Evolutionary conservation across 2,888 invertebrate genomes (phyloP).

Genomic region (Nephrotoma guestfalica): DNA sequence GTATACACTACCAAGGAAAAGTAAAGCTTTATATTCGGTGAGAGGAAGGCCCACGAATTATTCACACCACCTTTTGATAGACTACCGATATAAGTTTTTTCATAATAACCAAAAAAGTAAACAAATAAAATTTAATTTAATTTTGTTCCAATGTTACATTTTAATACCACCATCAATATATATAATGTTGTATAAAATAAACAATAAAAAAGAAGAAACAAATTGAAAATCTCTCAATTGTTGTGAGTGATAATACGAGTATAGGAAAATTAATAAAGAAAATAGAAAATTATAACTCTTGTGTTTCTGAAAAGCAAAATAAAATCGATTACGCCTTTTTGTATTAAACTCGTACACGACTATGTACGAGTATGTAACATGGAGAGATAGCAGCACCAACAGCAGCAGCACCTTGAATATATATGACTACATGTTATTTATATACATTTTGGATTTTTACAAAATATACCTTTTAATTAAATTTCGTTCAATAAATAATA

Average conservation of each 20-base stretch:
- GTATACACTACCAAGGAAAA: too few relatives aligned
- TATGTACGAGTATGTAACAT: not conserved
- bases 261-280: not conserved
- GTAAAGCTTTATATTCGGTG: too few relatives aligned
- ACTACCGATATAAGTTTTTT: not conserved
- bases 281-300: not conserved
- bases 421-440: not conserved
- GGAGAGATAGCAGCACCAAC: not conserved
- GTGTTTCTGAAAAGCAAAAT: not conserved
- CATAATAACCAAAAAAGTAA: not conserved
- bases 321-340: not conserved
- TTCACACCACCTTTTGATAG: too few relatives aligned
- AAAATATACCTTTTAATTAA: not conserved
- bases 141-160: not conserved
- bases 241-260: not conserved
- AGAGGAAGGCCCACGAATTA: too few relatives aligned
- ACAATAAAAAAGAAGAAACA: not conserved
- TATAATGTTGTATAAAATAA: not conserved
- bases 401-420: not conserved
- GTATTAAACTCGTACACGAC: not conserved
- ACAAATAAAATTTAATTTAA: not conserved
- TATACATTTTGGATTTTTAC: not conserved
- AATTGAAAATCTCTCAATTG: not conserved
- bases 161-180: not conserved
- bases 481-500: conserved; percentile 4